phyloP scores from a whole-genome alignment of 2,113 vertebrate species.

The Lichenostomus cassidix region DNA sequence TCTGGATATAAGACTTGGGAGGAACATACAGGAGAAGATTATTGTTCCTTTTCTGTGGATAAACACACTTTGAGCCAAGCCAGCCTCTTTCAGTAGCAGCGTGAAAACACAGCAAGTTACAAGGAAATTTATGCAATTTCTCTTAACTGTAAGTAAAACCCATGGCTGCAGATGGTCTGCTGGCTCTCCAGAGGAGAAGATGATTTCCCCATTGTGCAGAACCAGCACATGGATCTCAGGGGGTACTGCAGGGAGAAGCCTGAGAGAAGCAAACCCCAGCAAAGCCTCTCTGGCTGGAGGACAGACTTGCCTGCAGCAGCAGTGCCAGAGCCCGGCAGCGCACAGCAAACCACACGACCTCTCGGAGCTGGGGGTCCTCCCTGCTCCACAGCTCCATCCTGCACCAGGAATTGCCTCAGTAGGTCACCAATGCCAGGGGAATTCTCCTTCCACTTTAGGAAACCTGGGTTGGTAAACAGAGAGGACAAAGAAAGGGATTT shows the following conservation, averaged over 20 bases:
- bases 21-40: background rate
- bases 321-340: slow-evolving; percentile 83
- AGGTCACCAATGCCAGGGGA: background rate
- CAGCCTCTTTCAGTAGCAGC: background rate
- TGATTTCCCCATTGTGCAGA: background rate
- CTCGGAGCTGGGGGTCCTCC: slow-evolving; percentile 59
- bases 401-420: background rate
- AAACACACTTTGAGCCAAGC: background rate
- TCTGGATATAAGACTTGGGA: background rate
- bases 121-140: background rate
- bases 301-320: slow-evolving; percentile 83
- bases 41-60: background rate
- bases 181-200: background rate
- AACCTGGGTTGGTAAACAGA: slow-evolving; percentile 28
- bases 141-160: background rate
- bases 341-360: slow-evolving; percentile 80
- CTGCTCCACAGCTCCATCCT: slow-evolving; percentile 50
- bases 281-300: background rate
- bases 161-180: background rate
- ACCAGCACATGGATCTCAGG: background rate
- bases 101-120: background rate
- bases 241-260: background rate
- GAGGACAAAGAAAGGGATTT: background rate
- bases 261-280: background rate
- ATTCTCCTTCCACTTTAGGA: background rate